Base-by-base conservation (phyloP, 2,888 invertebrate species). In the Ephialtes manifestator region DNA sequence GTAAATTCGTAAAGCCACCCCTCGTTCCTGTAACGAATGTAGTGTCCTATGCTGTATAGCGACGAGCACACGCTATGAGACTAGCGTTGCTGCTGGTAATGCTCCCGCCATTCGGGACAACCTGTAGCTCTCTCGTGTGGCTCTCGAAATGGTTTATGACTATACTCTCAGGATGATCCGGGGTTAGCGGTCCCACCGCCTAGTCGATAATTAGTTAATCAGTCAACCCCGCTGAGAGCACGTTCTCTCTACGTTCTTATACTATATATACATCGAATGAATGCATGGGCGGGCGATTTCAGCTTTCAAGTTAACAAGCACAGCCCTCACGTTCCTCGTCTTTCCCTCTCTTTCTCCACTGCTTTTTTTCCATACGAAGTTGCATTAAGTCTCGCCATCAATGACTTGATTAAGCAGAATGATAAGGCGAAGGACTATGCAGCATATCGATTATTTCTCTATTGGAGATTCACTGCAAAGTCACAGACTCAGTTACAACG, bases 171-270 rank as follows among this genome's bases (percentile, higher is more conserved):
- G 85, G 77, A 83, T 83, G 85, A 86, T 85, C 86, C 81, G 81
- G 85, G 72, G 83, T 84, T 65, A 84, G 87, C 75, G 83, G 86
- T 83, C 81, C 88, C 83, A 72, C 81, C 75, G 85, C 60, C 85
- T 84, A 86, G 79, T 81, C 84, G 87, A 89, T 91, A 91, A 91
- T 91, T 91, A 91, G 90, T 91, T 88, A 89, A 91, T 91, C 89
- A 86, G 86, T 91, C 91, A 90, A 84, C 84, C 86, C 78, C 58
- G 67, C 46, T 76, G 68, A 39, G 81, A 72, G 51, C 72, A 60
- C 65, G 15, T 10, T 35, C 65, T 39, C 20, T 43, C 65, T 11
- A 39, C 65, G 65, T 77, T 81, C 77, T 77, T 67, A 24, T 18
- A 35, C 39, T 46, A 39, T 31, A 63, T 18, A 28, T 18, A n/a